These are phyloP conservation scores for Hoplodrina ambigua DNA, from an alignment of 2,888 invertebrate genomes.

Conservation along the genomic window DNA sequence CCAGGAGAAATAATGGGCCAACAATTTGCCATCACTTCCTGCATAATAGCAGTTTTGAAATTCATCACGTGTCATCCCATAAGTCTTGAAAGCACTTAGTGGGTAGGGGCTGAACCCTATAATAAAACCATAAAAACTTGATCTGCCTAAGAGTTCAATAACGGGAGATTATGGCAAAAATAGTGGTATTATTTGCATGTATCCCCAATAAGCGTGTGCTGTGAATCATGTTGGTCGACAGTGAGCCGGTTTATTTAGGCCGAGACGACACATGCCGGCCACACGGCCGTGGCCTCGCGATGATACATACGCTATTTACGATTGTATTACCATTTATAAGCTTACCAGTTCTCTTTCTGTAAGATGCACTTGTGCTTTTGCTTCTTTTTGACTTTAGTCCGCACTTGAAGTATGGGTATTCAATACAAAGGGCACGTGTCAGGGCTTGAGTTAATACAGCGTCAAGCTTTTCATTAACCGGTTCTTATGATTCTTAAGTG, in stretches of 20 bases:
- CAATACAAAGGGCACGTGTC: constrained; percentile 50
- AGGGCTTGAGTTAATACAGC: constrained; percentile 35
- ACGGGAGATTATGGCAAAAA: constrained; percentile 60
- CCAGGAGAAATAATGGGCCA: constrained; percentile 9
- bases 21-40: constrained; percentile 42
- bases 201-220: constrained; percentile 53
- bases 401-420: constrained; percentile 32
- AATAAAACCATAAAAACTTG: constrained; percentile 58
- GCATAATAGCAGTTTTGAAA: constrained; percentile 51
- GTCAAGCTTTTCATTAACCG: constrained; percentile 23
- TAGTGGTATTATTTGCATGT: constrained; percentile 61
- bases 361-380: constrained; percentile 39
- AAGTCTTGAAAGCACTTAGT: constrained; percentile 54
- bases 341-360: constrained; percentile 53
- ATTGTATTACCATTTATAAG: constrained; percentile 64
- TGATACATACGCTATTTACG: constrained; percentile 65
- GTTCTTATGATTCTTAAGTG: constrained; percentile 26
- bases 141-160: constrained; percentile 55
- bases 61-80: constrained; percentile 51
- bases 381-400: constrained; percentile 39
- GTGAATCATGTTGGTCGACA: constrained; percentile 66
- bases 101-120: constrained; percentile 44
- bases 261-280: constrained; percentile 69
- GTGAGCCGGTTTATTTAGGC: constrained; percentile 79
- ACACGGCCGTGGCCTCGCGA: constrained; percentile 59